A percentile compares a stretch with the other conserved stretches of the same genome.
Evolutionary conservation across 2,888 invertebrate species (phyloP).

Genomic region (Ecliptopera silaceata): DNA sequence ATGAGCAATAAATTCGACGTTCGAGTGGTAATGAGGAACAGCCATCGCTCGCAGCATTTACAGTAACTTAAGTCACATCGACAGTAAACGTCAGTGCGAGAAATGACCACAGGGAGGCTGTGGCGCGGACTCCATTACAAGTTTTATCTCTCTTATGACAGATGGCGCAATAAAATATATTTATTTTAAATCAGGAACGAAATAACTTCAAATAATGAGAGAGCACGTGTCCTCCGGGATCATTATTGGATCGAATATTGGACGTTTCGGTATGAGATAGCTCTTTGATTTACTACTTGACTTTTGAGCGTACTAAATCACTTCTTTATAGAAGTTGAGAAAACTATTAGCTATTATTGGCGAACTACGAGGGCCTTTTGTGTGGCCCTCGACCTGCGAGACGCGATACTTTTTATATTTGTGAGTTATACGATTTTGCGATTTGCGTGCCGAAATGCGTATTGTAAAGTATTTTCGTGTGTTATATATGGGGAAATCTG

Average conservation of each 20-base stretch:
- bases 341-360: conserved; percentile 81
- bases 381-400: conserved; percentile 51
- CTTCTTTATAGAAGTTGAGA: conserved; percentile 77
- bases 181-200: conserved; percentile 74
- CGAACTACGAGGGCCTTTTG: conserved; percentile 68
- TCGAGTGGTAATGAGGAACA: conserved; percentile 66
- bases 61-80: conserved; percentile 67
- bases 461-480: conserved; percentile 51
- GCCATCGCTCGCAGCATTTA: conserved; percentile 58
- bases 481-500: conserved; percentile 46
- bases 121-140: conserved; percentile 62
- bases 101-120: conserved; percentile 51
- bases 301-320: conserved; percentile 80
- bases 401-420: conserved; percentile 61
- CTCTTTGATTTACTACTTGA: conserved; percentile 76
- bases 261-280: conserved; percentile 62
- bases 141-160: conserved; percentile 76
- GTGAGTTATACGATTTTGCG: conserved; percentile 58
- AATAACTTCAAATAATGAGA: conserved; percentile 74
- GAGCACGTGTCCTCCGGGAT: conserved; percentile 70
- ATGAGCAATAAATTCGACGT: conserved; percentile 66
- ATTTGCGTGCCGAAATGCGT: conserved; percentile 68
- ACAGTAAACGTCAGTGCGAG: conserved; percentile 69
- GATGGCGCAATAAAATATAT: conserved; percentile 78
- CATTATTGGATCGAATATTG: conserved; percentile 63